Evolutionary conservation across 2,888 invertebrate genomes (phyloP).

Genomic region (Amitus sp.): DNA sequence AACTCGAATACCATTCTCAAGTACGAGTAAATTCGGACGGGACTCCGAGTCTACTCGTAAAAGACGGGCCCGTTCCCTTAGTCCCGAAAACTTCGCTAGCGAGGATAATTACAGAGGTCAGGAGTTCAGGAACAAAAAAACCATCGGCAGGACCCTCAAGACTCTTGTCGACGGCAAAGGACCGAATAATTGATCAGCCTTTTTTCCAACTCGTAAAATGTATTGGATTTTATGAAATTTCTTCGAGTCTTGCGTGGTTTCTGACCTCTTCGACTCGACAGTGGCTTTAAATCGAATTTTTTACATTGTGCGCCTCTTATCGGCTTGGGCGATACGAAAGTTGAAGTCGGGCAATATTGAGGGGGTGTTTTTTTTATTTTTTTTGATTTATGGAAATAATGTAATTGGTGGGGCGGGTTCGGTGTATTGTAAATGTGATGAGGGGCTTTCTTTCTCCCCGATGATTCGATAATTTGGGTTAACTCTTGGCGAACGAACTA

Average conservation of each 20-base stretch:
- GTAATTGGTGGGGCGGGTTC: conserved; percentile 24
- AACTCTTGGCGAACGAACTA: conserved; percentile 25
- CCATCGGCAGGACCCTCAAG: conserved; percentile 31
- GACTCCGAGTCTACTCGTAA: conserved; percentile 60
- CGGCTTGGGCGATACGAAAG: conserved; percentile 24
- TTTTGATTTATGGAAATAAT: conserved; percentile 42
- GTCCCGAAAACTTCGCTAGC: conserved; percentile 53
- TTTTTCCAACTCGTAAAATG: no score
- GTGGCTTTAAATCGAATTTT: no score
- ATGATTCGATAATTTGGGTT: not conserved
- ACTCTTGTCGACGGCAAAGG: conserved; percentile 26
- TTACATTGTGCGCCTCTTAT: conserved; percentile 28
- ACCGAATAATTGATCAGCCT: no score
- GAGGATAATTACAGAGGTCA: conserved; percentile 48
- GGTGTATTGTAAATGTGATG: not conserved
- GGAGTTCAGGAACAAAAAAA: conserved; percentile 32
- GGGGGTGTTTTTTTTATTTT: no score
- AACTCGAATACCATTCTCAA: conserved; percentile 64
- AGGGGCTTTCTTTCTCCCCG: conserved; percentile 1
- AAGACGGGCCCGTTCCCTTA: conserved; percentile 59
- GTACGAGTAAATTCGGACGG: conserved; percentile 62
- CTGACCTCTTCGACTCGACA: conserved; percentile 13
- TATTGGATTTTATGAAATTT: not conserved
- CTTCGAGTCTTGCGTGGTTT: not conserved
- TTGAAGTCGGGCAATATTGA: no score